Evolutionary conservation across 2,113 vertebrate genomes (phyloP), one percentile per base, ranked within the genome.

Genomic region (Hemichromis elongatus): DNA sequence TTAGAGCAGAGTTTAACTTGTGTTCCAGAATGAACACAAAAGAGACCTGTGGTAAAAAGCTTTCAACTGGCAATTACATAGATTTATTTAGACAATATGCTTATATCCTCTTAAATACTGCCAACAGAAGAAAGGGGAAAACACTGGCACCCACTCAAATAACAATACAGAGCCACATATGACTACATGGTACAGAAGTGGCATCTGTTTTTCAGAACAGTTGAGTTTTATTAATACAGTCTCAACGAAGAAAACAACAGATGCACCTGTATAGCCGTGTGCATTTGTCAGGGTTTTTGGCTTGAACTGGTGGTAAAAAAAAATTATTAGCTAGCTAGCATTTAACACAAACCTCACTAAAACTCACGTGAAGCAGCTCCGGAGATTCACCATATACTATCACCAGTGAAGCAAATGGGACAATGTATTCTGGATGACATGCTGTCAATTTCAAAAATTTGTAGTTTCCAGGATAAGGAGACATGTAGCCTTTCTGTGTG

Each of bases 281-380:
- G 10, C 4, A 42, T 42, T 42, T 42, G 11, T 33, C 7, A 2
- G 4, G 0, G 0, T 66, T 66, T 61, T 35, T 4, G 19, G 19
- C 1, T 66, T 66, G 19, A 66, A 56, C 24, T 56, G 4, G 1
- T 57, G 14, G 13, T 57, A 28, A 24, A 68, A 57, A 24, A 68
- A 47, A 47, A 42, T 68, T 13, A 16, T 42, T 24, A 26, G n/a
- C n/a, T 42, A 68, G 63, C 12, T 9, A 24, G n/a, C 1, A 16
- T 68, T 68, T 68, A 42, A 68, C 5, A 24, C 63, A 68, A 42
- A 24, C n/a, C 7, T 42, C 0, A 1, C 35, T 14, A 68, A 68
- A 68, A 68, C 35, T 14, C 30, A 0, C 9, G 12, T 14, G 0
- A 68, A 66, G 61, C 61, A 66, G 61, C 6, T 66, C 30, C 6